Conservation (phyloP, 2,797 vertebrate genomes). For the Coluber constrictor region DNA sequence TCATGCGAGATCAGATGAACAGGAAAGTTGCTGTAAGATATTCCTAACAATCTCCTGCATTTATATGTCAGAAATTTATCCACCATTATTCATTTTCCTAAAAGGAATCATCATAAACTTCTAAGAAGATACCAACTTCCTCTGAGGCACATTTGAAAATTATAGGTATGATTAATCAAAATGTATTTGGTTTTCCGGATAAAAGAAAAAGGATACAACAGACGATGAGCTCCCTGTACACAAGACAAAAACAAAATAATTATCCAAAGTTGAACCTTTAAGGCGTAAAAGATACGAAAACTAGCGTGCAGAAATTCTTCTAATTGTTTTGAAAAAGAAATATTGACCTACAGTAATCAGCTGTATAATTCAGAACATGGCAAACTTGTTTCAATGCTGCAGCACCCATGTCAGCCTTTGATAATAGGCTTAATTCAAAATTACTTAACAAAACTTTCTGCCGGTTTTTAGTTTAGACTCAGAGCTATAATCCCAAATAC, state of each 20-base stretch:
- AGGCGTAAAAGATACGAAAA: neutral
- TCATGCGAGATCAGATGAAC: neutral
- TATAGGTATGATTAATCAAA: neutral
- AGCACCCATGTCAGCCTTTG: neutral
- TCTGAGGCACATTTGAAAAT: neutral
- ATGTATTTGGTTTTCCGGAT: accelerated
- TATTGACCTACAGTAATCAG: neutral
- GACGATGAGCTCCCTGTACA: constrained; percentile 52
- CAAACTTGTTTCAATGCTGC: neutral
- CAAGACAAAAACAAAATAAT: constrained; percentile 6
- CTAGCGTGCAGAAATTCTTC: neutral
- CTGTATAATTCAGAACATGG: constrained; percentile 11
- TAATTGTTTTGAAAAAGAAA: neutral
- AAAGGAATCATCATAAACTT: neutral
- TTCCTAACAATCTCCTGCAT: neutral
- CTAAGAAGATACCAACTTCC: neutral
- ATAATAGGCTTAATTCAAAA: neutral
- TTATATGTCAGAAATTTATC: neutral
- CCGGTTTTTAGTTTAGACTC: neutral
- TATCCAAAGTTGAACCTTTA: neutral
- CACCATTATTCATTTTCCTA: neutral
- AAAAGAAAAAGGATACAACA: constrained; percentile 64
- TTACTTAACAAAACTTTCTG: neutral
- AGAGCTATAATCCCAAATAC: neutral
- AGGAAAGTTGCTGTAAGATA: neutral